phyloP scores from a whole-genome alignment of 1,140 invertebrate genomes.

The Musca domestica region DNA sequence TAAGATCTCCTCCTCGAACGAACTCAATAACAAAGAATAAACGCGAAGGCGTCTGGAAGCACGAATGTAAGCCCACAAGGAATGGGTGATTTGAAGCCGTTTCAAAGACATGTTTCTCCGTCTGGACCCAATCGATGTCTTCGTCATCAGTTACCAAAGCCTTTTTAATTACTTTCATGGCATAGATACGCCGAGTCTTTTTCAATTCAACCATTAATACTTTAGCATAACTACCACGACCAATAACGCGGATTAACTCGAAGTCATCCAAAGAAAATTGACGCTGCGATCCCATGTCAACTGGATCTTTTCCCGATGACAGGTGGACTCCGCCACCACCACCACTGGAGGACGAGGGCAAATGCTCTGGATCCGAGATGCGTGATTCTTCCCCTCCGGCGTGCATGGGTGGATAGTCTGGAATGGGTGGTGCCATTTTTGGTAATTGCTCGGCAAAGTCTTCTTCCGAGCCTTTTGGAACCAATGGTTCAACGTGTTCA shows the following conservation, averaged over 20 bases:
- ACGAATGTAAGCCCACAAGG: constrained; percentile 97
- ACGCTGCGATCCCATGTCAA: constrained; percentile 73
- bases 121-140: constrained; percentile 99
- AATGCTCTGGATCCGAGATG: constrained; percentile 32
- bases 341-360: constrained; percentile 7
- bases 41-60: constrained; percentile 94
- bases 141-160: constrained; percentile 97
- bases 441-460: constrained; percentile 57
- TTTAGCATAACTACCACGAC: constrained; percentile 98
- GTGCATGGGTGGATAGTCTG: constrained; percentile 37
- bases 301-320: constrained; percentile 63
- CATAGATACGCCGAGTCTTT: constrained; percentile 93
- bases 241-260: constrained; percentile 95
- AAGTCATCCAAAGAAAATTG: constrained; percentile 96
- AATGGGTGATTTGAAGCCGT: constrained; percentile 99
- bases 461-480: constrained; percentile 63
- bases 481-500: constrained; percentile 68
- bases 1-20: constrained; percentile 96
- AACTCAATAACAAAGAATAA: constrained; percentile 99
- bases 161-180: constrained; percentile 99
- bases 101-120: constrained; percentile 99
- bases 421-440: constrained; percentile 53
- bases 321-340: constrained; percentile 56
- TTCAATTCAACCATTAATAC: constrained; percentile 98
- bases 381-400: constrained; percentile 24